Percentiles rank a stretch among this genome's conserved stretches.
These are phyloP conservation scores for Lasioglossum zephyrum DNA, from an alignment of 2,888 invertebrate genomes.

Conservation along the genomic window DNA sequence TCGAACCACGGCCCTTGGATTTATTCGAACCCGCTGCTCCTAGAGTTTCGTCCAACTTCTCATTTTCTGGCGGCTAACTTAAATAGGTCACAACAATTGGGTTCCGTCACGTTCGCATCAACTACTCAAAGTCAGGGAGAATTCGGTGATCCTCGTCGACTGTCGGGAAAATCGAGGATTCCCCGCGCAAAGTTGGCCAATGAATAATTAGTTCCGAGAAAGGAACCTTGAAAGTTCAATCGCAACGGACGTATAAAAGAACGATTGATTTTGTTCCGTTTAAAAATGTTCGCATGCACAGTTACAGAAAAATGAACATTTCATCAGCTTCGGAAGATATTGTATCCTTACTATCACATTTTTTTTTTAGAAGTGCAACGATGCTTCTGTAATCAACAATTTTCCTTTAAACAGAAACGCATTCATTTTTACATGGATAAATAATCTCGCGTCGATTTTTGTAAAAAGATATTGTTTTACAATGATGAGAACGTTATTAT, in stretches of 20 bases:
- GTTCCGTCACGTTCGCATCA: background rate
- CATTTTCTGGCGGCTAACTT: constrained; percentile 4
- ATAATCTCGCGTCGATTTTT: background rate
- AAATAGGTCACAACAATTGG: background rate
- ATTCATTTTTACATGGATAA: background rate
- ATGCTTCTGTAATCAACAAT: background rate
- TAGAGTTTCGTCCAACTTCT: background rate
- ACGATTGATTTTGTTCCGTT: background rate
- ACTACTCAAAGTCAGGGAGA: background rate
- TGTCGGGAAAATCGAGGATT: background rate
- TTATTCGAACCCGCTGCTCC: background rate
- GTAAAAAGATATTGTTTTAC: background rate
- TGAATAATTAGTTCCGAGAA: background rate
- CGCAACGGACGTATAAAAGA: background rate
- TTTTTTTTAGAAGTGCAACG: background rate
- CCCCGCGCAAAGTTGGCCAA: background rate
- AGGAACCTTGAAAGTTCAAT: background rate
- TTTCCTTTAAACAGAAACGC: background rate
- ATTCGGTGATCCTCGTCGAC: background rate
- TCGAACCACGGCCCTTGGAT: background rate
- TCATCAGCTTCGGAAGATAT: too few relatives aligned
- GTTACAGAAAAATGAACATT: background rate
- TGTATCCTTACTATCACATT: too few relatives aligned
- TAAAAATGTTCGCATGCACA: background rate
- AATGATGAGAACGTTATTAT: background rate